Evolutionary conservation across 1,140 invertebrate genomes (phyloP), one percentile per base, ranked within the genome.

Genomic region (Pseudachorutes palmiensis): DNA sequence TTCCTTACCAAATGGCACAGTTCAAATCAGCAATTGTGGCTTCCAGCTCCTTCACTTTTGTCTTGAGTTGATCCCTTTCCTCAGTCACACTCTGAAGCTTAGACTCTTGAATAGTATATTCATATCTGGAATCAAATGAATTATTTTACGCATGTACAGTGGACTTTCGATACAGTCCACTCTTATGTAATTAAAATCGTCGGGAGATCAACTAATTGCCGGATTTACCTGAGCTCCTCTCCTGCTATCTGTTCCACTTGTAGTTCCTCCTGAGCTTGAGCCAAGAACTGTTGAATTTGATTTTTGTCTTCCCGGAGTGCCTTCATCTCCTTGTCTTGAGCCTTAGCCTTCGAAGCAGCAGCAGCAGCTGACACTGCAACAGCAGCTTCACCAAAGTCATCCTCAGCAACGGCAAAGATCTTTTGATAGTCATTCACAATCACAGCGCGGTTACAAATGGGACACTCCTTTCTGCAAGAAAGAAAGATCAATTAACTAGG

Each of bases 321-420:
- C 28, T 64, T 49, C 26, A 64, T 66, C 49, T 66, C 64, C 48
- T 70, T 70, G 9, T 66, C 60, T 3, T 41, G 12, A 64, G 41
- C 36, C 22, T 57, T 61, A 30, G 65, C 68, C 64, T 66, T 70
- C 49, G 68, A 64, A 66, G 64, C 68, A 36, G 63, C 66, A 60
- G 66, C 63, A 33, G 65, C 64, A 29, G 65, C 64, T 62, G 68
- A 65, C 19, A 72, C 59, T 64, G 36, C 36, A n/a, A n/a, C n/a
- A n/a, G n/a, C n/a, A n/a, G n/a, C n/a, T 19, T 72, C 71, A 55
- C 67, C 71, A 49, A 68, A 65, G 48, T 72, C 71, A 59, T 72
- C 71, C 65, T 72, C 71, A 63, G 64, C 71, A n/a, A 57, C 66
- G 19, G 63, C 65, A 62, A 72, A 72, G 48, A 72, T 69, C 45